Evolutionary conservation across 1,140 invertebrate species (phyloP), one percentile per base, ranked within the genome.

Genomic region (Rhopalosiphum padi): DNA sequence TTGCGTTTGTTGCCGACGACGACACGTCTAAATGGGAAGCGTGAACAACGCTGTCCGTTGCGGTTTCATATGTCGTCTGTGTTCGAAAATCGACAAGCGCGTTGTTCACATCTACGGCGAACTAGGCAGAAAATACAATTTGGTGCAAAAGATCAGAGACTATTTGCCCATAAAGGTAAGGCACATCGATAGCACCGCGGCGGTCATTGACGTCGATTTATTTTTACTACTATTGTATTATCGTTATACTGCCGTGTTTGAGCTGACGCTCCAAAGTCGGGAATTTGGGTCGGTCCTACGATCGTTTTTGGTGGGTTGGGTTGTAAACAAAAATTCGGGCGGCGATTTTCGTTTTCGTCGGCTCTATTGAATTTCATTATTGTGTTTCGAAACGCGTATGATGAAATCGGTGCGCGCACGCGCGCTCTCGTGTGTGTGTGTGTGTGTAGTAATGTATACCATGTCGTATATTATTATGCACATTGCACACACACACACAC

Each of bases 21-120:
- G 82, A 77, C 86, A 22, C 53, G 85, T 90, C 53, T 95, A 95
- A 94, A 97, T 97, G 97, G 97, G 97, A 90, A 97, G 97, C 94
- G 96, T 97, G 94, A 97, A 97, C 94, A 97, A 96, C 96, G 97
- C 96, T 93, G 96, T 97, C 94, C 96, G 97, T 94, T 97, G 97
- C 51, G 97, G 97, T 94, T 97, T 97, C 95, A 97, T 97, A 95
- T 97, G 97, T 95, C 96, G 97, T 95, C 96, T 97, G 55, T 97
- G 97, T 95, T 97, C 97, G 87, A 97, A 97, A 96, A 97, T 97
- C 97, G 97, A 97, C 95, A 96, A 96, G 95, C 97, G 97, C 94
- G 97, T 97, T 90, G 96, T 97, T 94, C 97, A 97, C 95, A 97
- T 97, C 95, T 97, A 97, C 95, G 97, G 97, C 15, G 97, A 97